Conservation (phyloP, 2,797 vertebrate species). For the Cetoscarus ocellatus region DNA sequence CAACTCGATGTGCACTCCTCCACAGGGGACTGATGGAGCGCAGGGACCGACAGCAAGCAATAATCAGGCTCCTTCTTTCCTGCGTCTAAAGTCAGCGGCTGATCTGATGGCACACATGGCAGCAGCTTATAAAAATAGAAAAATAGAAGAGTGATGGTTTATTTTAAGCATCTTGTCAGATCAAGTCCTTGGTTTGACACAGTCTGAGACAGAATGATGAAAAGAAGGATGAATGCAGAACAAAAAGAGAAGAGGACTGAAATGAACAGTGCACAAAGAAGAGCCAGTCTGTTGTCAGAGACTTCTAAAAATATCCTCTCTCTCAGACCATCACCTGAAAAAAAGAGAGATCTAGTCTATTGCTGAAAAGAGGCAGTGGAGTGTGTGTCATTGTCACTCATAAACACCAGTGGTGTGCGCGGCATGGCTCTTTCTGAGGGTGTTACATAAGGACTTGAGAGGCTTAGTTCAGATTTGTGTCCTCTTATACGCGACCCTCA, state of each 20-base stretch:
- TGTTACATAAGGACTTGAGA: conserved; percentile 77
- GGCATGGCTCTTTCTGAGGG: conserved; percentile 56
- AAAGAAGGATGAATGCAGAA: conserved; percentile 27
- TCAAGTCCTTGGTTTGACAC: conserved; percentile 21
- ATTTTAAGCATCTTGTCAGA: conserved; percentile 34
- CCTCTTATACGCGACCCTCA: conserved; percentile 60
- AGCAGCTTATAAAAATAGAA: conserved; percentile 19
- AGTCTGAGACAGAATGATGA: conserved; percentile 7
- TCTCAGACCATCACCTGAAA: conserved; percentile 40
- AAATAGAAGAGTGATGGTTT: conserved; percentile 19
- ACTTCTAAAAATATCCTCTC: conserved; percentile 68
- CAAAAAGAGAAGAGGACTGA: conserved; percentile 19
- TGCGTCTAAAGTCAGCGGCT: conserved; percentile 11
- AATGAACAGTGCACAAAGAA: conserved; percentile 39
- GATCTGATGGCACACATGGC: conserved; percentile 18
- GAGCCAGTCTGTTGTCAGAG: conserved; percentile 35
- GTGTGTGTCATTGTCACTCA: conserved; percentile 66
- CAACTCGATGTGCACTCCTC: conserved; percentile 15
- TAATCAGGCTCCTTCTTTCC: conserved; percentile 10
- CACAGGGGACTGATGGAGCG: conserved; percentile 6
- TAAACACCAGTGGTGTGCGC: conserved; percentile 51
- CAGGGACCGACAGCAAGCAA: conserved; percentile 20
- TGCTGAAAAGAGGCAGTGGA: conserved; percentile 47
- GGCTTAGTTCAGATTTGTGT: conserved; percentile 73
- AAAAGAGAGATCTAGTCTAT: conserved; percentile 34